Evolutionary conservation across 2,797 vertebrate species (phyloP), one percentile per base, ranked within the genome.

Genomic region (Fistularia commersonii): DNA sequence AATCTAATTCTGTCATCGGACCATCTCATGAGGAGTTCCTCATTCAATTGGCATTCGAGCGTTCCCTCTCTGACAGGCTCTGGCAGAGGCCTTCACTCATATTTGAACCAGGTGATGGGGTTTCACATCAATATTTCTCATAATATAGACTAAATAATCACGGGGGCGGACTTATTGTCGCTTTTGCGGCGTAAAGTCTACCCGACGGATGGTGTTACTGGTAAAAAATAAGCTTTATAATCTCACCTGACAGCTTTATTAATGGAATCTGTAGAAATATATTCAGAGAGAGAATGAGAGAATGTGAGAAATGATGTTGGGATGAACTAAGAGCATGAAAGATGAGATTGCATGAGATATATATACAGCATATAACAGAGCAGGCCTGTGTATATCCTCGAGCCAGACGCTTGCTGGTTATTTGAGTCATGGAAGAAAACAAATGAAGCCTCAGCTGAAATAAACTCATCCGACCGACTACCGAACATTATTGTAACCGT

Each of bases 81-180:
- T 80, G 76, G 74, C 79, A 69, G 49, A 57, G 45, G 51, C 56
- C 56, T 51, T 10, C 39, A 32, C 62, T 82, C 70, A 79, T 82
- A 79, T 81, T 76, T 74, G 62, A 85, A 83, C 57, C 76, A 76
- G 75, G 77, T 82, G 79, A 87, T 81, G 76, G 81, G 70, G 76
- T 79, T 83, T 76, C 69, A 75, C 5, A 39, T 84, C 76, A 82
- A 79, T 87, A 86, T 84, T 84, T 82, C 74, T 80, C 67, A 77
- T 67, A 52, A 51, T 65, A 62, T 57, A 85, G 84, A 85, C 83
- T 77, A 89, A 87, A 90, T 87, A 89, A 87, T 82, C 72, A 77
- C 38, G 6, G 45, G 45, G 48, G 13, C 12, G 55, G 45, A 32
- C 45, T 41, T 53, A 53, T 11, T 8, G 63, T 71, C 59, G 54